phyloP scores from a whole-genome alignment of 1,140 invertebrate species.

The Drosophila orena region DNA sequence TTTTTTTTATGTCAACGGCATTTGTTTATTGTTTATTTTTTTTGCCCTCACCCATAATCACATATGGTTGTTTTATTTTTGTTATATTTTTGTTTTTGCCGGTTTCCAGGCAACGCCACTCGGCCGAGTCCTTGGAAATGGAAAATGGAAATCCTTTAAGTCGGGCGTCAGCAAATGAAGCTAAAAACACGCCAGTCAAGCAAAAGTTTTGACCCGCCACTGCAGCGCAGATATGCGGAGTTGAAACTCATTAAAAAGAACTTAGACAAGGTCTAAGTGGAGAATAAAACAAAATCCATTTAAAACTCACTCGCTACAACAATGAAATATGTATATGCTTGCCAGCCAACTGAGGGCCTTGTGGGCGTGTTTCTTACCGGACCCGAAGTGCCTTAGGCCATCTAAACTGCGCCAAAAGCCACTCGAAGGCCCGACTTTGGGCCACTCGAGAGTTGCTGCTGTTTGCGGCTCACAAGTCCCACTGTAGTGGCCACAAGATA shows the following conservation, averaged over 20 bases:
- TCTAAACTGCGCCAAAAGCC: conserved; percentile 44
- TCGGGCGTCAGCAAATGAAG: conserved; percentile 40
- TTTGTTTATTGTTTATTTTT: conserved; percentile 58
- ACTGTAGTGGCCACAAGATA: conserved; percentile 33
- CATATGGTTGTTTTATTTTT: conserved; percentile 33
- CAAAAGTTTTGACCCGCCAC: conserved; percentile 52
- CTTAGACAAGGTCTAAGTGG: conserved; percentile 56
- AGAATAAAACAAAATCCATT: conserved; percentile 50
- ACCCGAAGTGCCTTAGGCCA: conserved; percentile 27
- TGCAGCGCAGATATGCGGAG: conserved; percentile 66
- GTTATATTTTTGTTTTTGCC: conserved; percentile 11
- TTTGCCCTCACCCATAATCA: conserved; percentile 1
- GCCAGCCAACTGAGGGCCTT: conserved; percentile 39
- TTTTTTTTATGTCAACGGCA: conserved; percentile 68
- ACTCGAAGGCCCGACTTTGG: conserved; percentile 37
- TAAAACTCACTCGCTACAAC: conserved; percentile 60
- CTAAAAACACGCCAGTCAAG: conserved; percentile 28
- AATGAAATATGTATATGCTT: conserved; percentile 60
- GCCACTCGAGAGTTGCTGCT: conserved; percentile 28
- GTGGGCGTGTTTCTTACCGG: conserved; percentile 56
- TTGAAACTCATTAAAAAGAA: conserved; percentile 65
- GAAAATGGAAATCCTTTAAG: conserved; percentile 27
- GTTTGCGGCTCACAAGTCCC: conserved; percentile 31
- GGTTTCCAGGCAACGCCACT: conserved; percentile 32
- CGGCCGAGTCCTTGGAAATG: conserved; percentile 26